phyloP scores from a whole-genome alignment of 2,113 vertebrate genomes.

The Synodontis membranacea region DNA sequence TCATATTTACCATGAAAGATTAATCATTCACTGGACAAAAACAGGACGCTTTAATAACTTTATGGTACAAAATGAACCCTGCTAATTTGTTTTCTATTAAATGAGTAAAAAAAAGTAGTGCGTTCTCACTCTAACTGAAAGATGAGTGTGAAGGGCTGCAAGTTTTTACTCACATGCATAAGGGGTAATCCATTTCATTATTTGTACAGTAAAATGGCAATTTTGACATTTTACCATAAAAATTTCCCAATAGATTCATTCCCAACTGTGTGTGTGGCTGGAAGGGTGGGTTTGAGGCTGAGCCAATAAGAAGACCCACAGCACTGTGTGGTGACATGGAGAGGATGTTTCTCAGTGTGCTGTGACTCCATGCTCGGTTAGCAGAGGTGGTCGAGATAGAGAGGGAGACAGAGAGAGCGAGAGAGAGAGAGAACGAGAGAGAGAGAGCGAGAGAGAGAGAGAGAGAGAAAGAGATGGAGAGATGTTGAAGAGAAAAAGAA shows the following conservation, averaged over 20 bases:
- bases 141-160: background rate
- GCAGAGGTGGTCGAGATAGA: background rate
- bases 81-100: background rate
- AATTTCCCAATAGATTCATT: background rate
- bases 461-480: conserved; percentile 69
- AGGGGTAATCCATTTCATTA: background rate
- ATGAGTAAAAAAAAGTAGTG: background rate
- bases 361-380: conserved; percentile 37
- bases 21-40: background rate
- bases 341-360: conserved; percentile 29
- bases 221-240: background rate
- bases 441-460: conserved; percentile 33
- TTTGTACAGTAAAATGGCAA: background rate
- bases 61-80: background rate
- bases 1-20: background rate
- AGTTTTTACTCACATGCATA: background rate
- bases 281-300: background rate
- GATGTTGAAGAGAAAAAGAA: conserved; percentile 71
- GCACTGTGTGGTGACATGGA: conserved; percentile 20
- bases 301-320: conserved; percentile 25
- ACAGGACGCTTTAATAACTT: background rate
- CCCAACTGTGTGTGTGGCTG: background rate
- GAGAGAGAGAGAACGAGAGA: background rate
- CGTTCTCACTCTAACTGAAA: background rate
- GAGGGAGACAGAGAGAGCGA: background rate